Base-by-base conservation (phyloP, 2,797 vertebrate species). In the Schizopygopsis pylzovi region DNA sequence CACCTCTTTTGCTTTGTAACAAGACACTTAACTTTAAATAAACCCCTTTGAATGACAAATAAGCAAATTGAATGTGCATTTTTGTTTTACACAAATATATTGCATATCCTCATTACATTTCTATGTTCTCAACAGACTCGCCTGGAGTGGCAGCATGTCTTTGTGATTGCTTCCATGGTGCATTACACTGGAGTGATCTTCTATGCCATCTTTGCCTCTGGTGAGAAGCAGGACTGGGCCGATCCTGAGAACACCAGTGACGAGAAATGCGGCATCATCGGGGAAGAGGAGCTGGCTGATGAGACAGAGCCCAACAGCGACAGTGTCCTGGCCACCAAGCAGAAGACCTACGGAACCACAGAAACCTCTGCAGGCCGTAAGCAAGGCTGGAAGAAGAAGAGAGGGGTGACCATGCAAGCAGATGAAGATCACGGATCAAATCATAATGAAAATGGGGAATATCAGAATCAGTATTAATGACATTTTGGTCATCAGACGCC, bases 91-190 rank as follows among this genome's bases (percentile, higher is more conserved):
- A 28, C 72, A 75, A 49, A 10, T 4, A 33, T 49, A 9, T 52
- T 22, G 37, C 39, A 65, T 41, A 18, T 54, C 7, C 28, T 81
- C 63, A 67, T 52, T 52, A 54, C 45, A 39, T 70, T 54, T 37
- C 20, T 41, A 37, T 12, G 83, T 88, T 54, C 33, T 86, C 59
- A 88, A 72, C 76, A 99, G 98, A 99, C 97, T 28, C 97, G 98
- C 0, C 96, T 98, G 90, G 98, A 99, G 91, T 99, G 98, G 98
- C 98, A 99, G 94, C 95, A 99, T 0, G 98, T 99, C 86, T 99
- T 99, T 85, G 86, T 99, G 87, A 99, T 99, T 10, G 98, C 98
- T 0, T 94, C 98, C 73, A 95, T 98, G 90, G 98, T 99, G 85
- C 98, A 99, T 90, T 99, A 99, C 94, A 94, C 96, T 4, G 98